These are phyloP conservation scores for Zoanthus gigantus DNA, from an alignment of 92 coral and sea anemone species.

Conservation along the genomic window DNA sequence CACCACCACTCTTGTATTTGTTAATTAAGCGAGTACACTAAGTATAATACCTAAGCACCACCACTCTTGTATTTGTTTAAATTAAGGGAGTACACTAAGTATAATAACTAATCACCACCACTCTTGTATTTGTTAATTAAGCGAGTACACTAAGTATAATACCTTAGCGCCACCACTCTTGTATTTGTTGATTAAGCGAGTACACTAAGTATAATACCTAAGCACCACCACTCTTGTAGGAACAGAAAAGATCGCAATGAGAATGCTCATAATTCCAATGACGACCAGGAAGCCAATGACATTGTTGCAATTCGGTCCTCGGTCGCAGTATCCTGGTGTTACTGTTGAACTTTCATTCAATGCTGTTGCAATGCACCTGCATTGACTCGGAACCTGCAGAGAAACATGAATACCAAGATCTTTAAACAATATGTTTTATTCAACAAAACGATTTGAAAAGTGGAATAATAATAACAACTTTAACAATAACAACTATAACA, in stretches of 20 bases:
- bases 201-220: neutral
- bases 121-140: too few species aligned
- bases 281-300: conserved; percentile 12
- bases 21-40: too few species aligned
- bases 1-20: too few species aligned
- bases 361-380: conserved; percentile 6
- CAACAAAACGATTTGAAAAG: neutral
- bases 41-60: too few species aligned
- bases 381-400: conserved; percentile 4
- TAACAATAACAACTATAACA: too few species aligned
- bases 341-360: neutral
- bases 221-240: conserved; percentile 30
- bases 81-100: neutral
- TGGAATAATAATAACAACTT: neutral
- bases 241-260: conserved; percentile 22
- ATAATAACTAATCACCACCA: too few species aligned
- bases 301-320: conserved; percentile 21
- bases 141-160: too few species aligned
- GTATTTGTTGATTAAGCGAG: too few species aligned
- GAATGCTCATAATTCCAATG: conserved; percentile 26
- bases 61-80: too few species aligned
- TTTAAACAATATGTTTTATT: neutral
- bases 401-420: neutral
- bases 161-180: too few species aligned
- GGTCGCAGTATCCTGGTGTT: conserved; percentile 19